phyloP scores from a whole-genome alignment of 2,888 invertebrate genomes.

The Ectobius pallidus region DNA sequence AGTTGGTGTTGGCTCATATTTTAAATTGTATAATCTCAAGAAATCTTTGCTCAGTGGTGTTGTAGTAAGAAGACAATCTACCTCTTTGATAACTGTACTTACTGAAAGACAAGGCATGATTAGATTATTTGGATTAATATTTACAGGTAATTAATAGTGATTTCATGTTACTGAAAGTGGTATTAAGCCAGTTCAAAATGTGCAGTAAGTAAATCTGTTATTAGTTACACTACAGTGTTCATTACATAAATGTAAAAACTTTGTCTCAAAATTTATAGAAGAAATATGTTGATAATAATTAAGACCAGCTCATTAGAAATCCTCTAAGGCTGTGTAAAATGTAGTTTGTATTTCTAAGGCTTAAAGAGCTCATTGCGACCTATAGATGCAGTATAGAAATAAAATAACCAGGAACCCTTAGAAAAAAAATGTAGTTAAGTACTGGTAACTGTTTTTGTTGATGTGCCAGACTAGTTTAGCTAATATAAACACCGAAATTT shows the following conservation, averaged over 20 bases:
- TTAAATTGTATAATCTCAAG: conserved; percentile 21
- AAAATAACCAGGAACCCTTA: not conserved
- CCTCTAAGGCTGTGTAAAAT: conserved; percentile 1
- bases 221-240: too few relatives aligned
- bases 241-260: too few relatives aligned
- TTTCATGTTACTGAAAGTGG: too few relatives aligned
- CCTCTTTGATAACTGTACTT: conserved; percentile 30
- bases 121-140: not conserved
- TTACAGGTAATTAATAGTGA: not conserved
- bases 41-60: conserved; percentile 30
- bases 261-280: not conserved
- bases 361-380: not conserved
- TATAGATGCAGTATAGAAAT: not conserved
- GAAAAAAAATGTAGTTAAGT: not conserved
- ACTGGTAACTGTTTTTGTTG: too few relatives aligned
- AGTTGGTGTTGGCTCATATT: conserved; percentile 1
- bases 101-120: not conserved
- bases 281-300: not conserved
- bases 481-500: too few relatives aligned
- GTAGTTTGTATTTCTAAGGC: not conserved
- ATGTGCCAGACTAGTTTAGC: too few relatives aligned
- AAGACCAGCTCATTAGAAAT: not conserved
- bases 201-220: too few relatives aligned
- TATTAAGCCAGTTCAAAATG: too few relatives aligned
- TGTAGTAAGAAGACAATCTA: conserved; percentile 40